These are phyloP conservation scores for Saguinus midas DNA, from an alignment of 2,113 vertebrate genomes.

Conservation along the genomic window DNA sequence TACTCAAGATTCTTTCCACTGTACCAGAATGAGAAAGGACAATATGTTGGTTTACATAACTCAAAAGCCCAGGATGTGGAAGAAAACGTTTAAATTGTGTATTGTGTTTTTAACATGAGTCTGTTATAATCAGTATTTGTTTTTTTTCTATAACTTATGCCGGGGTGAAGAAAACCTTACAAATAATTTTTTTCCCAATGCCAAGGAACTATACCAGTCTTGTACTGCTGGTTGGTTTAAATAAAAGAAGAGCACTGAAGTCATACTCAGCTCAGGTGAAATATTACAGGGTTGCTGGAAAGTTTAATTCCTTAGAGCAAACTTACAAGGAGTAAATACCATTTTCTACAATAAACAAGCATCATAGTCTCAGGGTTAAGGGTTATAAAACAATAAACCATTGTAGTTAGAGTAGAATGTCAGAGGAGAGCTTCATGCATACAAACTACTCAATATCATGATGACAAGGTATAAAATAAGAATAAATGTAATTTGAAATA, in stretches of 20 bases:
- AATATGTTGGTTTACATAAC: background rate
- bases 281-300: constrained; percentile 68
- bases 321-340: constrained; percentile 67
- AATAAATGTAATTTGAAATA: constrained; percentile 64
- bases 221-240: constrained; percentile 22
- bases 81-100: background rate
- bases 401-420: constrained; percentile 59
- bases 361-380: constrained; percentile 73
- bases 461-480: constrained; percentile 44
- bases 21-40: background rate
- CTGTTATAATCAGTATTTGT: background rate
- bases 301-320: constrained; percentile 72
- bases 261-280: constrained; percentile 58
- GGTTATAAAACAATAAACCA: constrained; percentile 75
- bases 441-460: constrained; percentile 63
- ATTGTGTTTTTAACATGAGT: constrained; percentile 22
- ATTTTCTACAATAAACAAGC: constrained; percentile 71
- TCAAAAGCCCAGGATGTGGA: constrained; percentile 8
- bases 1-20: background rate
- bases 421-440: constrained; percentile 53
- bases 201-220: background rate
- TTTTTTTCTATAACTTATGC: constrained; percentile 23
- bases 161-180: constrained; percentile 3
- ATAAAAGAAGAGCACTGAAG: constrained; percentile 52
- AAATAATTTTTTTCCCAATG: background rate